Evolutionary conservation across 2,888 invertebrate species (phyloP).

Genomic region (Mechanitis mazaeus): DNA sequence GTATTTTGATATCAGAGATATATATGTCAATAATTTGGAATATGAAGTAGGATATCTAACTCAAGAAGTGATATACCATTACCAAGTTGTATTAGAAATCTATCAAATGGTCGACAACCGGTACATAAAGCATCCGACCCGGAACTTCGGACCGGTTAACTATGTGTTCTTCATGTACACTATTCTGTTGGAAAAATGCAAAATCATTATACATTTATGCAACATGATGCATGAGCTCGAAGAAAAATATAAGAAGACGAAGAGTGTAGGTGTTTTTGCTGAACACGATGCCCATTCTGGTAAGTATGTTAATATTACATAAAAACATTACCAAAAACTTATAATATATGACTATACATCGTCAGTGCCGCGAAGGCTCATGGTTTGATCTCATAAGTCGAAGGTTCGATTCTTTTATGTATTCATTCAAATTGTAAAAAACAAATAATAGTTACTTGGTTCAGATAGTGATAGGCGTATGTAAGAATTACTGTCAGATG

Average conservation of each 20-base stretch:
- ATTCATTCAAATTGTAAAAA: no score
- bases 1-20: conserved; percentile 29
- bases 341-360: no score
- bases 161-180: conserved; percentile 42
- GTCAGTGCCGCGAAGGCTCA: no score
- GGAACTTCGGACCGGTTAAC: conserved; percentile 12
- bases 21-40: conserved; percentile 35
- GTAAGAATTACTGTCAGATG: no score
- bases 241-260: conserved; percentile 28
- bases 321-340: no score
- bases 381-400: neutral
- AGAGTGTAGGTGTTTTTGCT: conserved; percentile 18
- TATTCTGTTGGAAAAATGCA: conserved; percentile 34
- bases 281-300: conserved; percentile 9
- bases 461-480: no score
- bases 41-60: conserved; percentile 45
- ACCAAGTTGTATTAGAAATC: conserved; percentile 42
- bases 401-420: no score
- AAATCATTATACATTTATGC: conserved; percentile 38
- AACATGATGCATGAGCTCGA: conserved; percentile 45
- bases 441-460: no score
- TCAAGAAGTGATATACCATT: conserved; percentile 40
- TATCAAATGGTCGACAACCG: conserved; percentile 32
- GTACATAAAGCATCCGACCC: conserved; percentile 1
- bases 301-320: conserved; percentile 1